Percentiles rank a stretch among this genome's conserved stretches.
These are phyloP conservation scores for Dascyllus trimaculatus DNA, from an alignment of 2,113 vertebrate species.

Conservation along the genomic window DNA sequence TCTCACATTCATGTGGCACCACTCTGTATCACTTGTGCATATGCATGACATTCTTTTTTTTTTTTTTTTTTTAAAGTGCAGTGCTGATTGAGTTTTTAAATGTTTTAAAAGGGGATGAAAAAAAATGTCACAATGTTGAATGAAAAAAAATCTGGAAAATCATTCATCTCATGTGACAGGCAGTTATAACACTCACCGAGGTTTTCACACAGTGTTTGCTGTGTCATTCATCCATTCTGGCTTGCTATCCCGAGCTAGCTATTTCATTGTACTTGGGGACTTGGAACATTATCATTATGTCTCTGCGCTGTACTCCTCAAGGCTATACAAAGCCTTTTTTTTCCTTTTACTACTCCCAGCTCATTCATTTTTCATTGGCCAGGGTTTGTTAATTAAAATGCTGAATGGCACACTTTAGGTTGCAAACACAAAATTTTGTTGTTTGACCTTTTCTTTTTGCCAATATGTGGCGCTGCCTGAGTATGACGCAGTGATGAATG, in stretches of 20 bases:
- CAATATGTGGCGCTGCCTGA: conserved; percentile 51
- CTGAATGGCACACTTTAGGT: conserved; percentile 81
- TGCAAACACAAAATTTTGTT: conserved; percentile 76
- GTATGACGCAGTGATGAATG: conserved; percentile 77
- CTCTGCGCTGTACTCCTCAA: conserved; percentile 67
- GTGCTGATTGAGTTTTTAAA: conserved; percentile 43
- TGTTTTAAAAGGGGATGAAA: neutral
- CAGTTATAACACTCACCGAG: conserved; percentile 53
- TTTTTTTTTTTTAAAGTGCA: neutral
- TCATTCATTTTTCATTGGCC: conserved; percentile 75
- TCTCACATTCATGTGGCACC: conserved; percentile 23
- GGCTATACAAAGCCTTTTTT: conserved; percentile 63
- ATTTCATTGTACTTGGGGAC: conserved; percentile 62
- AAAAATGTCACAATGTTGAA: conserved; percentile 20
- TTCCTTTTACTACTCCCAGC: conserved; percentile 35
- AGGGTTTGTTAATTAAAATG: conserved; percentile 80
- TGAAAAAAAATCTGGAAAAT: conserved; percentile 4
- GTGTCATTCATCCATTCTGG: conserved; percentile 45
- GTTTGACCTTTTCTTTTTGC: conserved; percentile 79
- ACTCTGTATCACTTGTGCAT: neutral
- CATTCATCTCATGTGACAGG: conserved; percentile 53
- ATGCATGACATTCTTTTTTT: neutral
- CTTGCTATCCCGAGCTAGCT: conserved; percentile 40
- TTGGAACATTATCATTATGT: conserved; percentile 70
- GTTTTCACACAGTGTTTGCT: conserved; percentile 49